Evolutionary conservation across 1,140 invertebrate species (phyloP), one percentile per base, ranked within the genome.

Genomic region (Matsumurasca onukii): DNA sequence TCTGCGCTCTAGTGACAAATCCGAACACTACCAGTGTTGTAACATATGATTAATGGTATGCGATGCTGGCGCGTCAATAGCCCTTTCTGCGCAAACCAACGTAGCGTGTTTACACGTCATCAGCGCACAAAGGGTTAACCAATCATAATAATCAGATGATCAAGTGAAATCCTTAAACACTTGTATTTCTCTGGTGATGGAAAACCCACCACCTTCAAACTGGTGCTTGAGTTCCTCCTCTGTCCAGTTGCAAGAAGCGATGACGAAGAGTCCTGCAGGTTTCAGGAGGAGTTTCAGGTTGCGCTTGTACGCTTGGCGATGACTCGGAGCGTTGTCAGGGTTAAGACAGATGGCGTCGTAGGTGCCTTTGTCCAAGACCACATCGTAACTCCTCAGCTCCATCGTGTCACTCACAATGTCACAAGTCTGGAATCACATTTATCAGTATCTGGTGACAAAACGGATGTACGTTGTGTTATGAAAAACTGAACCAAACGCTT

Each of bases 191-290:
- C n/a, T n/a, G n/a, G n/a, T n/a, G n/a, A n/a, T n/a, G n/a, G n/a
- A 51, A 68, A 45, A 78, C 77, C 79, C 75, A 86, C 85, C 75
- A 66, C 81, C 76, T 24, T 80, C 75, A 77, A 96, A 95, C 73
- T 93, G 90, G 2, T 81, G 77, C 5, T 86, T 69, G 27, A 98
- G 77, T 80, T 98, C 94, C 1, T 88, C 83, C 75, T 91, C 86
- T 0, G 95, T 97, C 93, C 95, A 98, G 78, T 98, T 98, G 79
- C 95, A 98, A 0, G 95, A 97, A 0, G 94, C 94, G 67, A 98
- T 88, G 3, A 96, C 81, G 69, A 97, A 91, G 34, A 89, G 76
- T 30, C 90, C 90, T 66, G 84, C 74, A 0, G 82, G 74, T n/a
- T 76, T 73, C 25, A 94, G 76, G 66, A 92, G 80, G 9, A 82